Evolutionary conservation across 2,113 vertebrate species (phyloP), one percentile per base, ranked within the genome.

Genomic region (Crypturellus undulatus): DNA sequence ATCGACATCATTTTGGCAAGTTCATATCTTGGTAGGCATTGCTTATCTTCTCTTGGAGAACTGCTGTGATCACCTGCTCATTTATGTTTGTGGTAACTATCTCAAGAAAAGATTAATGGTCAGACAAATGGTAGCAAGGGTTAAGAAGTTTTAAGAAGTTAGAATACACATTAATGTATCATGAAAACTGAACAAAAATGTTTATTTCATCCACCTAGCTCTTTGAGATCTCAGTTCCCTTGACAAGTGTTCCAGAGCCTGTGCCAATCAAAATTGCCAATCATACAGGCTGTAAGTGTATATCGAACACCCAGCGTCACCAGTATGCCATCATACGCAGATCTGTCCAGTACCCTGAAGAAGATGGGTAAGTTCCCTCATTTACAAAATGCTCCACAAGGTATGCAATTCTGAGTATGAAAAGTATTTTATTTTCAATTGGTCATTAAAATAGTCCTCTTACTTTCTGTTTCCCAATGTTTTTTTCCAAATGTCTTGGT

Each of bases 181-280:
- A 84, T 16, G 19, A 19, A 90, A 93, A 72, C 28, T 54, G 64
- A 79, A 92, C 83, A 94, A 56, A 38, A 68, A 78, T 22, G 18
- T 10, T 72, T 52, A 40, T 89, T 92, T 96, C 12, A 85, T 18
- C n/a, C 76, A 60, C 87, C 40, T 86, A 99, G 99, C 98, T 99
- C 81, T 98, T 99, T 69, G 98, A 99, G 90, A 98, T 99, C 94
- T 97, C 98, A 0, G 98, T 99, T 56, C 99, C 99, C 42, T 98
- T 99, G 96, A 99, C 99, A 87, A 98, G 98, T 79, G 98, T 98
- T 75, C 99, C 99, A 10, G 99, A 99, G 90, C 98, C 99, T 0
- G 98, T 99, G 91, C 97, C 99, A 42, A 96, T 99, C 87, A 99
- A 98, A 97, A 98, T 99, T 85, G 99, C 99, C 72, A 99, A 99